These are phyloP conservation scores for Lycaena phlaeas DNA, from an alignment of 2,888 invertebrate genomes.

Conservation along the genomic window DNA sequence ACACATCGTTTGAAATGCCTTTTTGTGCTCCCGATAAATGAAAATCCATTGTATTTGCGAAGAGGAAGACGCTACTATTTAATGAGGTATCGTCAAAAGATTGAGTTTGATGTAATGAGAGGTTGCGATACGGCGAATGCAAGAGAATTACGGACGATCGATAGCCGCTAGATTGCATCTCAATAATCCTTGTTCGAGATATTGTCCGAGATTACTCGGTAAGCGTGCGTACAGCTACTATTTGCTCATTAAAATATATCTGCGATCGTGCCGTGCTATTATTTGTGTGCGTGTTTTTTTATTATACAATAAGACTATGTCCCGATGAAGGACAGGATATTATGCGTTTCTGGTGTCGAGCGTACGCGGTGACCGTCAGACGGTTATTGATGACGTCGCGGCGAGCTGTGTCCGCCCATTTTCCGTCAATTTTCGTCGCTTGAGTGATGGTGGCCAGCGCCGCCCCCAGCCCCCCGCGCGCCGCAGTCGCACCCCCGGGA, in stretches of 20 bases:
- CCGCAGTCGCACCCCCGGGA: slow-evolving; percentile 33
- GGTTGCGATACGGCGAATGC: slow-evolving; percentile 55
- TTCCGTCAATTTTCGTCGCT: slow-evolving; percentile 74
- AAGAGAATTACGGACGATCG: slow-evolving; percentile 62
- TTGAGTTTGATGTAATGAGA: slow-evolving; percentile 56
- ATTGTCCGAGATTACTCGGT: slow-evolving; percentile 46
- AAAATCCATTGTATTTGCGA: not conserved
- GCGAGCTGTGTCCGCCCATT: slow-evolving; percentile 71
- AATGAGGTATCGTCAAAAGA: slow-evolving; percentile 61
- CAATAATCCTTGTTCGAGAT: slow-evolving; percentile 61
- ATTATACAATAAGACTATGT: slow-evolving; percentile 12
- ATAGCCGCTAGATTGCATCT: slow-evolving; percentile 68
- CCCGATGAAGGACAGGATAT: slow-evolving; percentile 28
- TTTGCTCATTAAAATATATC: slow-evolving; percentile 47
- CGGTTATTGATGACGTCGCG: slow-evolving; percentile 72
- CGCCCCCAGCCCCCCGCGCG: slow-evolving; percentile 42
- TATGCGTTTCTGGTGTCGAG: slow-evolving; percentile 47
- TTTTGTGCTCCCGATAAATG: slow-evolving; percentile 2
- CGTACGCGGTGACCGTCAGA: slow-evolving; percentile 58
- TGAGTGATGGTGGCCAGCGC: slow-evolving; percentile 67
- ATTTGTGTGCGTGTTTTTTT: slow-evolving; percentile 11
- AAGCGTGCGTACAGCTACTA: slow-evolving; percentile 46
- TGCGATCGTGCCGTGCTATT: slow-evolving; percentile 30
- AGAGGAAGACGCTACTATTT: slow-evolving; percentile 47
- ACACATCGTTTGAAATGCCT: not conserved